These are phyloP conservation scores for Eubucco bourcierii DNA, from an alignment of 2,113 vertebrate species.

Conservation along the genomic window DNA sequence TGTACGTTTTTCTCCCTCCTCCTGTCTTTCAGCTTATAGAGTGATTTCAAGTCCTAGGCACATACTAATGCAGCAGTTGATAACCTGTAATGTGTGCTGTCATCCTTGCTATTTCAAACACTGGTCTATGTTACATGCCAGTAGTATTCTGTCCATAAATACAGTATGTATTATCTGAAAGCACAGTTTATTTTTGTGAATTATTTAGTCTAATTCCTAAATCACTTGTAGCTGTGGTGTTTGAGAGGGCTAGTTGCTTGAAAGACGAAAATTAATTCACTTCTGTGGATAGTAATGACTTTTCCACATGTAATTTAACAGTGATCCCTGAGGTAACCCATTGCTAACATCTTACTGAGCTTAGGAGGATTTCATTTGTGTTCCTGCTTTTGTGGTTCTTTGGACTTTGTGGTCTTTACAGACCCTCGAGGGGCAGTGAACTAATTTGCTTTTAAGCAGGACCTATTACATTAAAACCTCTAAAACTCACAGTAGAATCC, in stretches of 20 bases:
- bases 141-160: neutral
- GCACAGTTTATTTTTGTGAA: neutral
- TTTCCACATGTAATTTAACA: constrained; percentile 19
- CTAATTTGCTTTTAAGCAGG: constrained; percentile 13
- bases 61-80: neutral
- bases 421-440: neutral
- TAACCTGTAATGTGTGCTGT: neutral
- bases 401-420: neutral
- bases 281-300: neutral
- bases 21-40: neutral
- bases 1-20: neutral
- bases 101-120: neutral
- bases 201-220: neutral
- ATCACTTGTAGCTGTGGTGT: neutral
- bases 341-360: neutral
- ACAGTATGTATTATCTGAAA: neutral
- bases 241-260: neutral
- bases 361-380: constrained; percentile 2
- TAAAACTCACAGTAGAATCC: neutral
- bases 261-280: constrained; percentile 26
- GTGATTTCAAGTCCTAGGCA: neutral
- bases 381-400: constrained; percentile 2
- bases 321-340: neutral
- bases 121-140: neutral
- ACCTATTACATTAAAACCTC: neutral